Percentiles rank a stretch among this genome's conserved stretches.
Evolutionary conservation across 2,797 vertebrate species (phyloP).

Genomic region (Arnoldichthys spilopterus): DNA sequence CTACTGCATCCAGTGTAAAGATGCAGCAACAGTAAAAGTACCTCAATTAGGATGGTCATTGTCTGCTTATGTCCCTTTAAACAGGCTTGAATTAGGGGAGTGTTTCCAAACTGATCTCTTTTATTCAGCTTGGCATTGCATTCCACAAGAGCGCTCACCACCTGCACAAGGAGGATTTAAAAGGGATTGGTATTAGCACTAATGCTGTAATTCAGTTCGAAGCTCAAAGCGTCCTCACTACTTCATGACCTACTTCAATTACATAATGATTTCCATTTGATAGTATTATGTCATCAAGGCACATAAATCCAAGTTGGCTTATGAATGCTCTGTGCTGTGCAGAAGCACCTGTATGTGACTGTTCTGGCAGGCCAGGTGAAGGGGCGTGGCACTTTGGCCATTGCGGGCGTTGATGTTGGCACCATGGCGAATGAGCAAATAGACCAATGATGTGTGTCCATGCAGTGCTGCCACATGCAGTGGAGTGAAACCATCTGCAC

Average conservation of each 20-base stretch:
- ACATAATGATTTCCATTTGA: background rate
- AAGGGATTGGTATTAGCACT: background rate
- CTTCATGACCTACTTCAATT: background rate
- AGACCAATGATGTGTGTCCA: conserved; percentile 76
- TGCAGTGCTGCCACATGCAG: conserved; percentile 89
- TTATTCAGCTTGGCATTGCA: conserved; percentile 90
- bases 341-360: conserved; percentile 84
- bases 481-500: conserved; percentile 81
- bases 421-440: conserved; percentile 84
- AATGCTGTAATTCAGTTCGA: background rate
- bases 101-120: conserved; percentile 91
- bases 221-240: background rate
- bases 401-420: conserved; percentile 81
- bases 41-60: conserved; percentile 82
- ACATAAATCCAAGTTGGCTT: background rate
- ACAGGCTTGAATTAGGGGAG: conserved; percentile 88
- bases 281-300: background rate
- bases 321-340: background rate
- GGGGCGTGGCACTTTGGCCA: conserved; percentile 80
- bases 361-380: conserved; percentile 91
- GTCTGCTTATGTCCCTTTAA: conserved; percentile 84
- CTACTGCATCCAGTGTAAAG: background rate
- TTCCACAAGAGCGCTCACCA: conserved; percentile 85
- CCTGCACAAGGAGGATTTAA: conserved; percentile 71
- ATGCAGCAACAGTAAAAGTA: conserved; percentile 55